These are phyloP conservation scores for Meteorus colon DNA, from an alignment of 2,888 invertebrate species.

Conservation along the genomic window DNA sequence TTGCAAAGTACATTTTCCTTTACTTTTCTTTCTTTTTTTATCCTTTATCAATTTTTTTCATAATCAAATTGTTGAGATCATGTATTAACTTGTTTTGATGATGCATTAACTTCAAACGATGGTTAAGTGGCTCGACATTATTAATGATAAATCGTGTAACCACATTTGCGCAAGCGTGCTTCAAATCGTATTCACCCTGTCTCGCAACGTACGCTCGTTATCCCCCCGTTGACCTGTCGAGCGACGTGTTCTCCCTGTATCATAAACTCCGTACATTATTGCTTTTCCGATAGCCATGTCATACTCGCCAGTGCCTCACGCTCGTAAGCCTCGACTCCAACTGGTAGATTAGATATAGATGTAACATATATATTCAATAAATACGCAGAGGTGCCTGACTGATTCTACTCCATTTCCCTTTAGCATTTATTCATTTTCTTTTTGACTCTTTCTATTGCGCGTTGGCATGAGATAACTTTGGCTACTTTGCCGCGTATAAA, in stretches of 20 bases:
- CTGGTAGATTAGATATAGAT: conserved; percentile 52
- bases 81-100: conserved; percentile 11
- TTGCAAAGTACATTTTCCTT: not conserved
- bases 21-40: not conserved
- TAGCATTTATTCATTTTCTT: not conserved
- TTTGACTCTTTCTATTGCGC: conserved; percentile 13
- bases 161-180: conserved; percentile 33
- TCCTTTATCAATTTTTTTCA: too few relatives aligned
- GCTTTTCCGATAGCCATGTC: conserved; percentile 71
- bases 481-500: not conserved
- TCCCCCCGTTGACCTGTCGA: conserved; percentile 45
- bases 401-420: conserved; percentile 39
- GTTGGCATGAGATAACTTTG: not conserved
- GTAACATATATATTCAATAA: conserved; percentile 18
- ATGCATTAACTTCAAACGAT: conserved; percentile 25
- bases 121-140: conserved; percentile 23
- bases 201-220: conserved; percentile 44
- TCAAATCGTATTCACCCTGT: conserved; percentile 33
- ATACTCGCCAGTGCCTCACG: conserved; percentile 59
- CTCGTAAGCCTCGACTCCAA: conserved; percentile 57
- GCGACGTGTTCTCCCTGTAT: conserved; percentile 61
- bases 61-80: conserved; percentile 10
- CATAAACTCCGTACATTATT: conserved; percentile 72
- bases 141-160: conserved; percentile 32
- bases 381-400: conserved; percentile 39